A percentile compares a stretch with the other conserved stretches of the same genome.
phyloP scores from a whole-genome alignment of 2,888 invertebrate species.

The Clusia tigrina region DNA sequence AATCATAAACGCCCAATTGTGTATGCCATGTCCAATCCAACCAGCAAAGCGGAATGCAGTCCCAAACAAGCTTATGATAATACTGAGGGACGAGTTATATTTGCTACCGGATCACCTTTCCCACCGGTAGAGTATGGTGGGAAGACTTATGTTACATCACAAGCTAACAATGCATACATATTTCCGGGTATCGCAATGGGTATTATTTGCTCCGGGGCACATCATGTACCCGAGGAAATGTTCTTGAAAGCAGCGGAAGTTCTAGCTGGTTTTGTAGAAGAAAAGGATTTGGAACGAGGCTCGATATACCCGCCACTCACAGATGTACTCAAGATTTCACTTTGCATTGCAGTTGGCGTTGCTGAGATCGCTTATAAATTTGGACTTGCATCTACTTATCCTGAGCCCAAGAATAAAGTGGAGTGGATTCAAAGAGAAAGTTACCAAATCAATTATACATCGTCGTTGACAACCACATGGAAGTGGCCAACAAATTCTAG shows the following conservation, averaged over 20 bases:
- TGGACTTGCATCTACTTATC: constrained; percentile 86
- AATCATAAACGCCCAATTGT: constrained; percentile 90
- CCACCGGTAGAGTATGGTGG: constrained; percentile 81
- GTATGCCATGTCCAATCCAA: constrained; percentile 98
- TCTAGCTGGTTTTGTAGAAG: constrained; percentile 80
- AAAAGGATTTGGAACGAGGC: constrained; percentile 82
- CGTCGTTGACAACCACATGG: constrained; percentile 77
- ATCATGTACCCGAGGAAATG: constrained; percentile 91
- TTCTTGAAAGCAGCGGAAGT: constrained; percentile 96
- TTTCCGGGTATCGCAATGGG: constrained; percentile 97
- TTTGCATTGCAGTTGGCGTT: constrained; percentile 86
- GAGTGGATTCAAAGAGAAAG: constrained; percentile 77
- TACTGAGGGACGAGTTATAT: constrained; percentile 94
- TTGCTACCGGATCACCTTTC: constrained; percentile 97
- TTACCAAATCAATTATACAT: constrained; percentile 81
- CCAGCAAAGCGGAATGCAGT: constrained; percentile 97
- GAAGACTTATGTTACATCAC: constrained; percentile 87
- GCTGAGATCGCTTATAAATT: constrained; percentile 85
- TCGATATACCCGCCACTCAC: constrained; percentile 92
- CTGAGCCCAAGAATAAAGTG: constrained; percentile 80
- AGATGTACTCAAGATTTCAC: constrained; percentile 85
- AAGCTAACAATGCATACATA: constrained; percentile 97
- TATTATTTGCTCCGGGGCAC: constrained; percentile 88
- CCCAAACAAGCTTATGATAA: constrained; percentile 92
- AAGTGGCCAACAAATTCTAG: too few relatives aligned